Evolutionary conservation across 2,888 invertebrate genomes (phyloP).

Genomic region (Dichetophora obliterata): DNA sequence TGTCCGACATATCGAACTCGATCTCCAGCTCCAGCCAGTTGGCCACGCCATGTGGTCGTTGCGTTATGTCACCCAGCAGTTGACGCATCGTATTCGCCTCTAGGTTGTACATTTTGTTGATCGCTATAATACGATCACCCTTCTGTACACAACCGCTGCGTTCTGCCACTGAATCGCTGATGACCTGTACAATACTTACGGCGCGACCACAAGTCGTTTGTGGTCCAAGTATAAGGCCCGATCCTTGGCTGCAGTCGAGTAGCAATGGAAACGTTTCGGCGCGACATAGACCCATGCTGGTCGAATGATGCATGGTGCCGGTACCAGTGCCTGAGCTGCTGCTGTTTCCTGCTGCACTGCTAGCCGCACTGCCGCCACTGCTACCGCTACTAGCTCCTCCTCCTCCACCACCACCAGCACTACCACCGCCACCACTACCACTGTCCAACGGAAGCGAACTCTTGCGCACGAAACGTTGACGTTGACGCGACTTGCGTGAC

Average conservation of each 20-base stretch:
- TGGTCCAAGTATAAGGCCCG: constrained; percentile 65
- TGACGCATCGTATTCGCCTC: constrained; percentile 74
- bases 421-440: constrained; percentile 47
- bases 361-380: constrained; percentile 63
- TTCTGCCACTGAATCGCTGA: constrained; percentile 68
- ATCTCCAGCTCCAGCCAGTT: constrained; percentile 83
- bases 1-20: constrained; percentile 92
- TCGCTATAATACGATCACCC: constrained; percentile 86
- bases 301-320: constrained; percentile 56
- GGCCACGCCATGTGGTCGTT: constrained; percentile 61
- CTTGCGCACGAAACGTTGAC: constrained; percentile 70
- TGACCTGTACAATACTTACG: constrained; percentile 65
- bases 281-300: constrained; percentile 65
- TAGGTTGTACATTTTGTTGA: constrained; percentile 83
- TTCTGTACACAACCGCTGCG: constrained; percentile 82
- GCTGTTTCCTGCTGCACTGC: constrained; percentile 68
- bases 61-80: constrained; percentile 63
- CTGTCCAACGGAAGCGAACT: constrained; percentile 70
- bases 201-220: constrained; percentile 64
- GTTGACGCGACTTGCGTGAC: constrained; percentile 71
- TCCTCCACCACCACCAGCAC: constrained; percentile 45
- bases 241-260: constrained; percentile 69
- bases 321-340: constrained; percentile 60
- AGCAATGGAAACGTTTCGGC: constrained; percentile 69
- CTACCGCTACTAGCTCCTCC: constrained; percentile 47